phyloP scores from a whole-genome alignment of 2,888 invertebrate genomes.

The Didymodactylos carnosus region DNA sequence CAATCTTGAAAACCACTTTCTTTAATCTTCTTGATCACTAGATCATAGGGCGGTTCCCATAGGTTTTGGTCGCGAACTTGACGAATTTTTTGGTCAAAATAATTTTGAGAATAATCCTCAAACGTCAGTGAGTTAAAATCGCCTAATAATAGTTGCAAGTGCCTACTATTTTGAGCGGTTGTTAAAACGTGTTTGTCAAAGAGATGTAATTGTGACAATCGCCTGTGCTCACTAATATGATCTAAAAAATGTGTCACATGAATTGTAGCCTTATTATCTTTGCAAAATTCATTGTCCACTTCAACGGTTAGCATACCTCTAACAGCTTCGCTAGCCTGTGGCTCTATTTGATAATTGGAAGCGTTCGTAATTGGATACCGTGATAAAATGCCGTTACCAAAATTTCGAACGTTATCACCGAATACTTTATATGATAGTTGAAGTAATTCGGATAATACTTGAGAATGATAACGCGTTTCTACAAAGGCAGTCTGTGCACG shows the following conservation, averaged over 20 bases:
- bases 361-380: neutral
- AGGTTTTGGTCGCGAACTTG: neutral
- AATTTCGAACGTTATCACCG: neutral
- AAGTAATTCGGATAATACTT: neutral
- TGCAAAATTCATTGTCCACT: neutral
- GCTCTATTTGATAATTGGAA: neutral
- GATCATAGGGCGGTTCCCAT: neutral
- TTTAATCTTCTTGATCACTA: neutral
- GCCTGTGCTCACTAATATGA: neutral
- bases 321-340: neutral
- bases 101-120: neutral
- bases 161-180: neutral
- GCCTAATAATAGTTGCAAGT: neutral
- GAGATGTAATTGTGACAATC: neutral
- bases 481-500: too few species aligned
- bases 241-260: neutral
- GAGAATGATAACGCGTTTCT: neutral
- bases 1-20: neutral
- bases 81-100: neutral
- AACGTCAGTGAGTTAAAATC: neutral
- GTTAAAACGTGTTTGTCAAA: neutral
- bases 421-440: neutral
- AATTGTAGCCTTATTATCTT: neutral
- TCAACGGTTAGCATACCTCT: neutral
- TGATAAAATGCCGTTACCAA: neutral